Base-by-base conservation (phyloP, 2,888 invertebrate species). In the Hetaerina titia region DNA sequence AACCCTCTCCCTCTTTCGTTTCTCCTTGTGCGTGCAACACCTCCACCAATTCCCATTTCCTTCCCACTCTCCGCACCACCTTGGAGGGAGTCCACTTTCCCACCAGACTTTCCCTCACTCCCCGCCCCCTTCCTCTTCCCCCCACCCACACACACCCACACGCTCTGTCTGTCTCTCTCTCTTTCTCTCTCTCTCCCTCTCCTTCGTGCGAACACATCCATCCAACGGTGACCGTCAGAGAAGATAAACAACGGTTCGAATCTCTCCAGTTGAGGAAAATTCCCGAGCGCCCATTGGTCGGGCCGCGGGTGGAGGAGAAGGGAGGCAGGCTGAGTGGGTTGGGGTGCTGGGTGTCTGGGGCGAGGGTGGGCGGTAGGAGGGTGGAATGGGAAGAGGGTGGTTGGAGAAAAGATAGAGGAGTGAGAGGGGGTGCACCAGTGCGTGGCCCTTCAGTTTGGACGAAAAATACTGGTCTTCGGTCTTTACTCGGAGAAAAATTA, bases 401-500 rank as follows among this genome's bases (percentile, higher is more conserved):
- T 22, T 69, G 6, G 31, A 22, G 31, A 11, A 31, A 31, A 31
- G 81, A 31, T 25, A 81, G 11, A 11, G 31, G 81, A 25, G 57
- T 60, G 60, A 19, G 19, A 57, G 89, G 58, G 25, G 89, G 57
- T 22, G 56, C 11, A 45, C 22, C 56, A 22, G 69, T 22, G 92
- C 56, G 64, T 31, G 56, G 17, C 90, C 92, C 69, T 92, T 92
- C 92, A 92, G 92, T 92, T 74, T 64, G 92, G 74, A 11, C 92
- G 69, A 56, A 92, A 92, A 92, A 92, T 92, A 92, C 69, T 92
- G 69, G 69, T 92, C 92, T 92, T 92, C 74, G 92, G 64, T 92
- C 92, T 92, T 92, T 92, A 92, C 92, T 56, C 92, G 92, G 92
- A 92, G 92, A 92, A 92, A 92, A 92, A 92, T 92, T 92, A 92